Conservation (phyloP, 2,797 vertebrate genomes). For the Onychomys leucogaster region DNA sequence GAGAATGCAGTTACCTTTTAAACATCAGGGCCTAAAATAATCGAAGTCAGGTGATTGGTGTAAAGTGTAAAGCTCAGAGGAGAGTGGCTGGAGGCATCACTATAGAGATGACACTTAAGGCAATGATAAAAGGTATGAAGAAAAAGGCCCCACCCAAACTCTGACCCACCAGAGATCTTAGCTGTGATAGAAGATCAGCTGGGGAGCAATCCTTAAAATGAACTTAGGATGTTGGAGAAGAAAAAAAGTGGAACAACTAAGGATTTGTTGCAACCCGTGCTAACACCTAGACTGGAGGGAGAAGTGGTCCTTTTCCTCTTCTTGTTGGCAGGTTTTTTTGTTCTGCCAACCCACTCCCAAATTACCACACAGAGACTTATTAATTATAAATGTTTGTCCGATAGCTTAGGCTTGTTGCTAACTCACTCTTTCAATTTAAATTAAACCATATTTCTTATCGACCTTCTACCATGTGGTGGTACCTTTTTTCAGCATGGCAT, state of each 20-base stretch:
- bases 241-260: not conserved
- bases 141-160: not conserved
- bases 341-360: too few species aligned
- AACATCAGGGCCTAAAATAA: not conserved
- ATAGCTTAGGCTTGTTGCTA: too few species aligned
- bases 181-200: not conserved
- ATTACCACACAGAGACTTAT: too few species aligned
- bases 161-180: not conserved
- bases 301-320: not conserved
- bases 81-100: not conserved
- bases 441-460: too few species aligned
- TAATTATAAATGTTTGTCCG: too few species aligned
- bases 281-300: not conserved
- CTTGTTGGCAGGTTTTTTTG: too few species aligned
- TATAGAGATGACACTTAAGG: not conserved
- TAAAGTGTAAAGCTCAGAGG: not conserved
- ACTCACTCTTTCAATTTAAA: too few species aligned
- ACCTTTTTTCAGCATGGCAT: too few species aligned
- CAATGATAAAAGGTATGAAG: not conserved
- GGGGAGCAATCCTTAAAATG: not conserved
- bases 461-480: too few species aligned
- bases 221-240: not conserved
- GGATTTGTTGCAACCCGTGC: not conserved
- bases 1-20: slow-evolving; percentile 17
- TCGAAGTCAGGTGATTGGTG: not conserved